Base-by-base conservation (phyloP, 53 echinoderm and acorn worm genomes). In the Hippasteria phrygiana region DNA sequence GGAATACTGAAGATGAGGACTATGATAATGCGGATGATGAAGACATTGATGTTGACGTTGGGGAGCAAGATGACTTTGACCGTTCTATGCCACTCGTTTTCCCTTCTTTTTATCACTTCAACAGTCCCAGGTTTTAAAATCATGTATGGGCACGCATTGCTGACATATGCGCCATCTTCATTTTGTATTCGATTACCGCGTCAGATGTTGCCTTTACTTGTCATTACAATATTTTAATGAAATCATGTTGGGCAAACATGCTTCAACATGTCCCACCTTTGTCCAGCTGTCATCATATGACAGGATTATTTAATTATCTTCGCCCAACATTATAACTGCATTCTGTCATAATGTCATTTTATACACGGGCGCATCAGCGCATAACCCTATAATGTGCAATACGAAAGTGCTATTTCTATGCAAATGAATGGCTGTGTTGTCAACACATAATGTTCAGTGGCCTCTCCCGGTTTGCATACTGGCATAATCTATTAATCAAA, bases 221-320 rank as follows among this genome's bases (percentile, higher is more conserved):
- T 69, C 33, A 69, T 69, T 18, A 2, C 43, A 14, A 45, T 14
- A 45, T 50, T 4, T 53, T 47, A 47, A 51, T 50, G 48, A 76
- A 76, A 48, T 54, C 33, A 53, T 9, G 10, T 48, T n/a, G 47
- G 29, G 64, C 43, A 81, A 81, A 81, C 81, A 81, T 64, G 65
- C 81, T 56, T 42, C 46, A 32, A 81, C 65, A 46, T 81, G 81
- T 64, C 56, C n/a, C 29, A 81, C 43, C 47, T 75, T 72, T 72
- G 72, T 72, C 72, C 42, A 17, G 72, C 40, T 35, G 34, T n/a
- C n/a, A n/a, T n/a, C n/a, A n/a, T n/a, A n/a, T n/a, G n/a, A n/a
- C n/a, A n/a, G n/a, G n/a, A n/a, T n/a, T n/a, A n/a, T n/a, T n/a
- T n/a, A n/a, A n/a, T n/a, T n/a, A n/a, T 39, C n/a, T 17, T 70